A percentile compares a stretch with the other conserved stretches of the same genome.
Evolutionary conservation across 2,797 vertebrate species (phyloP).

Genomic region (Limnodromus scolopaceus): DNA sequence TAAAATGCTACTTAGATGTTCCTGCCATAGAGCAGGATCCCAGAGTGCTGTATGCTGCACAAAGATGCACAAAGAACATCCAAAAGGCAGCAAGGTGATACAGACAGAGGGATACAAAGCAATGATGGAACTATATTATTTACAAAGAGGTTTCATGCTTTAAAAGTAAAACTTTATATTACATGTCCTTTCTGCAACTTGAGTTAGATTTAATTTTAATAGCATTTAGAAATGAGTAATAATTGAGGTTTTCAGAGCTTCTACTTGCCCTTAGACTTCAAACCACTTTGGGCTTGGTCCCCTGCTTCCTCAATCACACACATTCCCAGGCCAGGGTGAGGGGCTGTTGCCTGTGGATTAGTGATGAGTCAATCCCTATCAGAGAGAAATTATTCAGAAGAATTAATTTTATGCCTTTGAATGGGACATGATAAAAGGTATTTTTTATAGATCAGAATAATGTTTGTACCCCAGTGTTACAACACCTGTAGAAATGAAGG

Average conservation of each 20-base stretch:
- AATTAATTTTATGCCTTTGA: neutral
- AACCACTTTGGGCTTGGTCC: neutral
- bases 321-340: accelerated
- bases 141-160: neutral
- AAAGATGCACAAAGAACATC: neutral
- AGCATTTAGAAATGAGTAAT: neutral
- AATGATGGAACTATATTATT: neutral
- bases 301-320: accelerated
- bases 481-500: neutral
- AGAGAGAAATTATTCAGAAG: neutral
- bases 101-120: neutral
- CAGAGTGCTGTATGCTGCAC: neutral
- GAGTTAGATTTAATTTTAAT: neutral
- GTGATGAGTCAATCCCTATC: neutral
- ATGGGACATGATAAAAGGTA: neutral
- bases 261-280: neutral
- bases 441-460: neutral
- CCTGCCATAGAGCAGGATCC: neutral
- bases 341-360: neutral
- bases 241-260: neutral
- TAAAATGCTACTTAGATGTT: neutral
- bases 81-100: neutral
- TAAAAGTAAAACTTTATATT: neutral
- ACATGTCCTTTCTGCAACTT: neutral
- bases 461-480: neutral